These are phyloP conservation scores for Agrotis exclamationis DNA, from an alignment of 2,888 invertebrate genomes.

Conservation along the genomic window DNA sequence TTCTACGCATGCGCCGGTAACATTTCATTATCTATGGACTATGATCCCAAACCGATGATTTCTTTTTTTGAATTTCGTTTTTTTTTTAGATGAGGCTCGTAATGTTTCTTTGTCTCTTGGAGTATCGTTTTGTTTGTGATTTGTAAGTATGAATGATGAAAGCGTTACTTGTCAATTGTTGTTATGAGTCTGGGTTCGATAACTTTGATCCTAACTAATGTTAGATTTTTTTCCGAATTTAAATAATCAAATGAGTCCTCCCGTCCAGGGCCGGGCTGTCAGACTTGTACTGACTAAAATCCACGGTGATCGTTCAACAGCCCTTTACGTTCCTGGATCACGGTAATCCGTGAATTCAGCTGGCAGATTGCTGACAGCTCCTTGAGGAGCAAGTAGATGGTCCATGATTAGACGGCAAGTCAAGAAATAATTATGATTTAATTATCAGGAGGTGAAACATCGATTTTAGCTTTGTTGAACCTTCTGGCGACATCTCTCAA, in stretches of 20 bases:
- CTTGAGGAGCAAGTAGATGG: too few relatives aligned
- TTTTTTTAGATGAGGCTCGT: conserved; percentile 53
- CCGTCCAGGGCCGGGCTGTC: too few relatives aligned
- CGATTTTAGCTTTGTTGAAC: background rate
- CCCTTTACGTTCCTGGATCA: too few relatives aligned
- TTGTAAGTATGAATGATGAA: conserved; percentile 2
- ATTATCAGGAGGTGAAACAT: background rate
- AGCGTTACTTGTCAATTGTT: background rate
- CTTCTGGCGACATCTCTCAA: background rate
- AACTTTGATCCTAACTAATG: background rate
- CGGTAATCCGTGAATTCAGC: too few relatives aligned
- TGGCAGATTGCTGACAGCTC: too few relatives aligned
- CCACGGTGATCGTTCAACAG: too few relatives aligned
- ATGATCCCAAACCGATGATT: conserved; percentile 78
- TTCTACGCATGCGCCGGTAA: conserved; percentile 77
- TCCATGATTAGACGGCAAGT: too few relatives aligned
- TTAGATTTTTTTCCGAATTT: too few relatives aligned
- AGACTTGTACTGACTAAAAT: too few relatives aligned
- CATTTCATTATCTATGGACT: conserved; percentile 81
- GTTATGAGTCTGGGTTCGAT: background rate
- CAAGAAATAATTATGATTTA: too few relatives aligned
- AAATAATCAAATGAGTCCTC: too few relatives aligned
- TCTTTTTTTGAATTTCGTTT: conserved; percentile 68
- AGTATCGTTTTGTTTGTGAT: conserved; percentile 48
- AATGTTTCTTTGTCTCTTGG: conserved; percentile 57